These are phyloP conservation scores for Lacerta viridis DNA, from an alignment of 2,797 vertebrate species.

Conservation along the genomic window DNA sequence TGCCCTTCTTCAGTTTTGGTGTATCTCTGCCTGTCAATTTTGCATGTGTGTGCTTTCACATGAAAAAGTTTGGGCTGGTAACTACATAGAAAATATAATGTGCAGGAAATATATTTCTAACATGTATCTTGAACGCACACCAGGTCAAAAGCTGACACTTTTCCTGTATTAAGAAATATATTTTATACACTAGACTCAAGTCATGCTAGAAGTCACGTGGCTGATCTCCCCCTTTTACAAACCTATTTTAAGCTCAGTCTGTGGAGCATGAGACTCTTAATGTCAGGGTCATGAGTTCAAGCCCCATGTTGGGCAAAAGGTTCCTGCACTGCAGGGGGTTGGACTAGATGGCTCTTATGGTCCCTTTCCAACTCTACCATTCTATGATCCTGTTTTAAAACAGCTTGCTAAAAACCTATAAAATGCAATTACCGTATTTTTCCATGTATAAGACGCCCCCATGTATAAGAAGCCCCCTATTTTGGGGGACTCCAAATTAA, in stretches of 20 bases:
- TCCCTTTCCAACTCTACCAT: no score
- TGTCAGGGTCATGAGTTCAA: no score
- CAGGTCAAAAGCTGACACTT: background rate
- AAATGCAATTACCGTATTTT: background rate
- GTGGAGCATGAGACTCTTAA: no score
- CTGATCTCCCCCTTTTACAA: background rate
- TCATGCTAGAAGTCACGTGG: background rate
- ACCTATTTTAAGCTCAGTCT: background rate
- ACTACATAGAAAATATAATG: background rate
- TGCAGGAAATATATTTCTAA: background rate
- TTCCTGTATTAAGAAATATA: background rate
- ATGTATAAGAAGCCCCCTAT: no score
- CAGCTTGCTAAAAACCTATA: background rate
- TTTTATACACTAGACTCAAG: background rate
- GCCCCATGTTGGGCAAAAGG: no score
- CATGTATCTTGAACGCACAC: background rate
- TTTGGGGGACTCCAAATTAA: no score
- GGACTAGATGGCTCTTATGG: no score
- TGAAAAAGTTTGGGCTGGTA: background rate
- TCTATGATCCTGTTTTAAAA: background rate
- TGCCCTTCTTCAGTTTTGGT: background rate
- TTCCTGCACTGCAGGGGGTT: no score
- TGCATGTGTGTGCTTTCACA: background rate
- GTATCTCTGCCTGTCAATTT: background rate
- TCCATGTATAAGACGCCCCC: no score